phyloP scores from a whole-genome alignment of 2,113 vertebrate species.

The Cercocebus atys region DNA sequence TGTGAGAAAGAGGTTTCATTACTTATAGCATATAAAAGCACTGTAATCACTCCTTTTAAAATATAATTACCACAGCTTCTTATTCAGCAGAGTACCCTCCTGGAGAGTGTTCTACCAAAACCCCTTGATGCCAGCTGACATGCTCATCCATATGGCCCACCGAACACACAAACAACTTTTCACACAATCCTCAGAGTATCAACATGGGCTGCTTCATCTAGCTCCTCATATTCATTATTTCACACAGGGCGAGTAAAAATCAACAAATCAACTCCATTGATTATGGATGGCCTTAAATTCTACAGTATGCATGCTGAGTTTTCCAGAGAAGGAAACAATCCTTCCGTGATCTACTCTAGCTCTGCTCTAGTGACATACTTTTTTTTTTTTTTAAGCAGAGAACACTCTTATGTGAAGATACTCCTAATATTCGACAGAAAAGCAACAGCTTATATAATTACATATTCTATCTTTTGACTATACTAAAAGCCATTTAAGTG shows the following conservation, averaged over 20 bases:
- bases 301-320: not conserved
- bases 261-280: not conserved
- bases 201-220: not conserved
- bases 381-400: not conserved
- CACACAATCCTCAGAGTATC: not conserved
- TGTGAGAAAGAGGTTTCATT: not conserved
- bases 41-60: not conserved
- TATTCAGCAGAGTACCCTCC: not conserved
- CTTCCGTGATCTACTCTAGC: not conserved
- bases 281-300: not conserved
- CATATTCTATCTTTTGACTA: not conserved
- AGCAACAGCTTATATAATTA: not conserved
- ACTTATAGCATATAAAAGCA: not conserved
- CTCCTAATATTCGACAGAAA: not conserved
- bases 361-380: not conserved
- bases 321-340: not conserved
- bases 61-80: not conserved
- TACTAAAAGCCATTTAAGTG: not conserved
- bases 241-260: not conserved
- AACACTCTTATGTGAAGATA: not conserved
- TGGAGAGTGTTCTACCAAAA: not conserved
- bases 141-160: not conserved
- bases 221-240: not conserved
- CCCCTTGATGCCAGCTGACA: not conserved
- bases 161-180: not conserved